Percentiles rank a stretch among this genome's conserved stretches.
These are phyloP conservation scores for Salvelinus namaycush DNA, from an alignment of 2,113 vertebrate species.

Conservation along the genomic window DNA sequence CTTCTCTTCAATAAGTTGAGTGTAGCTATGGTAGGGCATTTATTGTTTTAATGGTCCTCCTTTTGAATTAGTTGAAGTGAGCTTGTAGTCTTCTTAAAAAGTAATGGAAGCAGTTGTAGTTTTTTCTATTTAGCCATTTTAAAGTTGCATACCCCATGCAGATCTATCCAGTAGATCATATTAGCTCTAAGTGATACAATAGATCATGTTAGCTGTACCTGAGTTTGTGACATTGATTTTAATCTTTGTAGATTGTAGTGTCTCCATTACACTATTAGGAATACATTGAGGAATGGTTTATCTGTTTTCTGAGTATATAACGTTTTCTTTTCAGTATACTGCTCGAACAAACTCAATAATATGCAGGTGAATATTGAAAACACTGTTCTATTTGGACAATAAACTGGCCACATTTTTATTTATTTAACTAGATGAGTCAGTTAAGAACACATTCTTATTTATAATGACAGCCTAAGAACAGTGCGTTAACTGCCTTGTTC, in stretches of 20 bases:
- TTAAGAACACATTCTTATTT: too few relatives aligned
- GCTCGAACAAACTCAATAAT: not conserved
- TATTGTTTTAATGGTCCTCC: not conserved
- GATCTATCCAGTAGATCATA: not conserved
- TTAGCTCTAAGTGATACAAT: not conserved
- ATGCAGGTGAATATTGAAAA: not conserved
- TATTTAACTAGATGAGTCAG: too few relatives aligned
- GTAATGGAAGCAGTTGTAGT: not conserved
- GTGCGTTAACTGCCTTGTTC: too few relatives aligned
- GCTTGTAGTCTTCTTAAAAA: not conserved
- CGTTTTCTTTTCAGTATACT: not conserved
- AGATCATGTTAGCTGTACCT: not conserved
- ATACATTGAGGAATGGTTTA: too few relatives aligned
- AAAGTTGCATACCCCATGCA: not conserved
- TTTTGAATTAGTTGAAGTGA: not conserved
- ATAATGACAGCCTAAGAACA: too few relatives aligned
- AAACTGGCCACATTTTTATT: not conserved
- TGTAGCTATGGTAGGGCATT: not conserved
- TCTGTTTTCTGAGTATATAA: not conserved
- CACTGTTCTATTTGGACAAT: not conserved
- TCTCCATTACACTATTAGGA: not conserved
- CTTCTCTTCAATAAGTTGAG: conserved; percentile 37
- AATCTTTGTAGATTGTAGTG: not conserved
- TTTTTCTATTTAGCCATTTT: not conserved
- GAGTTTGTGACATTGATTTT: not conserved